Conservation (phyloP, 2,888 invertebrate genomes). For the Melikaiella ostensackeni region DNA sequence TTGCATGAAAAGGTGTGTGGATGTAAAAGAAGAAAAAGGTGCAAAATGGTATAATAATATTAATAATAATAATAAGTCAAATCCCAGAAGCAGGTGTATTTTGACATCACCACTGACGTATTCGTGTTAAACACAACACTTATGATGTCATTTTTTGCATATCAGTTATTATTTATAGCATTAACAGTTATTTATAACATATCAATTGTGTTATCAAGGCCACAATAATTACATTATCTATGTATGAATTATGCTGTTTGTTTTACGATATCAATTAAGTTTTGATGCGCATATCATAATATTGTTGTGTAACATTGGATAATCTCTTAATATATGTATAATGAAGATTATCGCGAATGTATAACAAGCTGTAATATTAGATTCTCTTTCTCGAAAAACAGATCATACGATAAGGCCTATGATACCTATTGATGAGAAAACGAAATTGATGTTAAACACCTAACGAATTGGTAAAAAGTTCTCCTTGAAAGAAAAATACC, state of each 20-base stretch:
- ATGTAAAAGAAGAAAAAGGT: too few species aligned
- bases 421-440: not conserved
- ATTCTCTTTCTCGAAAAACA: not conserved
- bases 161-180: not conserved
- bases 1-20: too few species aligned
- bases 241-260: not conserved
- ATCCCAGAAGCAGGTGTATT: not conserved
- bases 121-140: not conserved
- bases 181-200: not conserved
- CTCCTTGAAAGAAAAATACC: not conserved
- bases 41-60: too few species aligned
- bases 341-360: not conserved
- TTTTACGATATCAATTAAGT: not conserved
- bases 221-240: not conserved
- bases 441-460: not conserved
- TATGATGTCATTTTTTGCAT: not conserved
- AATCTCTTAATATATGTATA: not conserved
- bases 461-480: not conserved
- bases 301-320: not conserved
- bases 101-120: not conserved
- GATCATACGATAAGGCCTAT: not conserved
- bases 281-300: not conserved
- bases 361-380: not conserved
- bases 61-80: too few species aligned
- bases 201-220: not conserved